Base-by-base conservation (phyloP, 53 echinoderm and acorn worm species). In the Holothuria scabra region DNA sequence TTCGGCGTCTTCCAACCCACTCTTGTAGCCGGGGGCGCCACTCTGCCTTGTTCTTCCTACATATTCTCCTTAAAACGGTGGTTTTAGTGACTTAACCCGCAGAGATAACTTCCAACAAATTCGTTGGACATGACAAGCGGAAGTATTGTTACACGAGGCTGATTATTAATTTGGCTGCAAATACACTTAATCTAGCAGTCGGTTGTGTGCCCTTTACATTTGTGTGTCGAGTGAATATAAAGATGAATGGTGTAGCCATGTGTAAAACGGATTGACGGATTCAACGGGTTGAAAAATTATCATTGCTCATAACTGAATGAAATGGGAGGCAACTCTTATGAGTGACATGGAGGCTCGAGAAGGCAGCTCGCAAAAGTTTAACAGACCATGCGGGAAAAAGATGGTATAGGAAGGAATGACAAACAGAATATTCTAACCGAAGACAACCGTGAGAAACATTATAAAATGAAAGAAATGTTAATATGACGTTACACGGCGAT, bases 91-190 rank as follows among this genome's bases (percentile, higher is more conserved):
- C 46, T 46, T 72, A 41, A 72, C 72, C 72, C 72, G 23, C 10
- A 72, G 72, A 72, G 72, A 44, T 72, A 25, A 29, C 46, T 34
- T 72, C 46, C 72, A 46, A 48, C 44, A 41, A 46, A 72, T 44
- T 72, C 72, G 46, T 20, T 8, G 48, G 46, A 44, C 44, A 44
- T 72, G 72, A 72, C 72, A 72, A 24, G 72, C 72, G 72, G 72
- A 72, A 72, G 72, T 24, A 44, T 46, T 72, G 72, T 72, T 72
- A 20, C 48, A 72, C 72, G 72, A 72, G 72, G 72, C 44, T 48
- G 72, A 72, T 72, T 72, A 72, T 72, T 72, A 72, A 72, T 72
- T 72, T 72, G 72, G 46, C 72, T 72, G 46, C 24, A 72, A 48
- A 44, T 48, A 72, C 46, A 46, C 37, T 18, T 52, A 52, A 52